Percentiles rank a stretch among this genome's conserved stretches.
Evolutionary conservation across 2,797 vertebrate species (phyloP).

Genomic region (Tenualosa ilisha): DNA sequence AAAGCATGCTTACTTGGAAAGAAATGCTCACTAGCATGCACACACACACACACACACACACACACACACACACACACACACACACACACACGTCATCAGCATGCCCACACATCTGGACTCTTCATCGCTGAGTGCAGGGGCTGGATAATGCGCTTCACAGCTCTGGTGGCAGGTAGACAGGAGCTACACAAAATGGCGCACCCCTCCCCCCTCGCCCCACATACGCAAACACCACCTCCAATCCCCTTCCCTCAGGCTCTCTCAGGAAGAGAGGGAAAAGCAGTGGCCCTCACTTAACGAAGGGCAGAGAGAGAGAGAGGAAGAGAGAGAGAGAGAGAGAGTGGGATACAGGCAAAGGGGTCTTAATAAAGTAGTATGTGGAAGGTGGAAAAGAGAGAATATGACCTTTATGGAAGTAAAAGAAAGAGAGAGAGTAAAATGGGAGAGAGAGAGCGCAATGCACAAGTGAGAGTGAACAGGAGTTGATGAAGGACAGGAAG

Average conservation of each 20-base stretch:
- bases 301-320: constrained; percentile 14
- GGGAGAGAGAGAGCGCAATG: not conserved
- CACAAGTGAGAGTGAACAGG: not conserved
- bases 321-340: not conserved
- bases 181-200: constrained; percentile 8
- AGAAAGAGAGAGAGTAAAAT: not conserved
- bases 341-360: not conserved
- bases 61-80: constrained; percentile 9
- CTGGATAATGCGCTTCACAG: constrained; percentile 20
- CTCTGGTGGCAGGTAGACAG: constrained; percentile 24
- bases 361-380: not conserved
- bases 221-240: not conserved
- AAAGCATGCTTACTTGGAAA: too few relatives aligned
- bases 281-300: not conserved
- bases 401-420: not conserved
- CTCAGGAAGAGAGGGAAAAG: constrained; percentile 18
- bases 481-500: not conserved
- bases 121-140: not conserved
- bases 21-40: not conserved
- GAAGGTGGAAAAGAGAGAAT: not conserved
- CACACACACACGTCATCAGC: constrained; percentile 15
- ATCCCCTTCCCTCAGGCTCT: not conserved
- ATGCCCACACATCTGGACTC: constrained; percentile 5
- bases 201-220: not conserved
- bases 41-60: constrained; percentile 16